Conservation (phyloP, 2,113 vertebrate species). For the Amphiprion ocellaris region DNA sequence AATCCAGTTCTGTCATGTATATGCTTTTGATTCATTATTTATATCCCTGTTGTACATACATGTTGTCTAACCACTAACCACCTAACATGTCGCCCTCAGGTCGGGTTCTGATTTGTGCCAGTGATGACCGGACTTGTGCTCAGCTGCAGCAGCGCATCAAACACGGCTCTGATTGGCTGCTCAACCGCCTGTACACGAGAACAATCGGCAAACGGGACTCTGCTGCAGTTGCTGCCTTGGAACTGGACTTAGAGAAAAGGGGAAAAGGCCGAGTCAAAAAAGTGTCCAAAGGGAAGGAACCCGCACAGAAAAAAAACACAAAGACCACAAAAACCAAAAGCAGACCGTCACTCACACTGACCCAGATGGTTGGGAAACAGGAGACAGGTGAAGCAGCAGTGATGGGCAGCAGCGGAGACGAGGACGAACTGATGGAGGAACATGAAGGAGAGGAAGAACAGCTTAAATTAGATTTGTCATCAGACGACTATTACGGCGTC, state of each 20-base stretch:
- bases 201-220: slow-evolving; percentile 88
- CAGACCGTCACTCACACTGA: slow-evolving; percentile 85
- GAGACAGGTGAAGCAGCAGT: slow-evolving; percentile 31
- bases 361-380: slow-evolving; percentile 88
- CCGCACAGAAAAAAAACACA: slow-evolving; percentile 66
- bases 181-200: slow-evolving; percentile 89
- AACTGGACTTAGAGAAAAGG: slow-evolving; percentile 71
- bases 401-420: slow-evolving; percentile 78
- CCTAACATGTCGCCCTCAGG: slow-evolving; percentile 78
- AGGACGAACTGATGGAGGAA: slow-evolving; percentile 42
- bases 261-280: slow-evolving; percentile 59
- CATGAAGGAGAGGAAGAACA: slow-evolving; percentile 80
- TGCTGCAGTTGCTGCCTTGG: slow-evolving; percentile 56
- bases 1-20: not conserved
- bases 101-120: slow-evolving; percentile 94
- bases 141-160: slow-evolving; percentile 92
- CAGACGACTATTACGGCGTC: slow-evolving; percentile 91
- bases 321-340: slow-evolving; percentile 69
- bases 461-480: slow-evolving; percentile 87
- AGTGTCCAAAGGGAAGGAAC: slow-evolving; percentile 80
- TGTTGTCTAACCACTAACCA: not conserved
- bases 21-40: not conserved
- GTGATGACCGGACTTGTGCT: slow-evolving; percentile 95
- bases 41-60: not conserved
- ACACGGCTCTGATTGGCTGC: slow-evolving; percentile 86